Conservation (phyloP, 2,888 invertebrate genomes). For the Athetis lepigone region DNA sequence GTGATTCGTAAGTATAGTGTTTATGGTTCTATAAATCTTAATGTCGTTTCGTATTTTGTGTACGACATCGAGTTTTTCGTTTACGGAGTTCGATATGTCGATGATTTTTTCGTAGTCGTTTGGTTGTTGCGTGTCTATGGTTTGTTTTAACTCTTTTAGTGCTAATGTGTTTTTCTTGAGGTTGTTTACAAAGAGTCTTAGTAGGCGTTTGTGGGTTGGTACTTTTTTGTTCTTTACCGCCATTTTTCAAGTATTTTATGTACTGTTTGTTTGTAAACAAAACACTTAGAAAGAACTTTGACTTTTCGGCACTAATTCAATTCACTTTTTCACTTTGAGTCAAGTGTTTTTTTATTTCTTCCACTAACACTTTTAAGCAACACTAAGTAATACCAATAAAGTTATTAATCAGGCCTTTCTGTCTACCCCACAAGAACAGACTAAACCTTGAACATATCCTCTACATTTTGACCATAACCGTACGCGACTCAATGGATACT, state of each 20-base stretch:
- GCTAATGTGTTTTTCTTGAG: constrained; percentile 84
- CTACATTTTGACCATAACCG: constrained; percentile 45
- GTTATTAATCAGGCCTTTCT: constrained; percentile 3
- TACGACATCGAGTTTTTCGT: constrained; percentile 86
- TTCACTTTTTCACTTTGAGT: constrained; percentile 7
- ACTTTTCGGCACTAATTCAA: background rate
- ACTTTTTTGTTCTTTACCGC: constrained; percentile 70
- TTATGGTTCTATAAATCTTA: constrained; percentile 86
- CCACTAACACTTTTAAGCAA: background rate
- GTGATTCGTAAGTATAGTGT: constrained; percentile 86
- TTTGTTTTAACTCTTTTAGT: constrained; percentile 78
- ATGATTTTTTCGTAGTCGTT: constrained; percentile 77
- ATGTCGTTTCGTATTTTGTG: constrained; percentile 86
- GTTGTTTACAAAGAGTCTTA: constrained; percentile 77
- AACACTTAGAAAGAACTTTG: background rate
- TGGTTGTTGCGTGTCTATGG: constrained; percentile 73
- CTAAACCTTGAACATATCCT: constrained; percentile 12
- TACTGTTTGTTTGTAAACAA: background rate
- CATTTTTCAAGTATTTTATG: constrained; percentile 65
- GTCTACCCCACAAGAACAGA: constrained; percentile 15
- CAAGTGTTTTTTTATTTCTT: background rate
- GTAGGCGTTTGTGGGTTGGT: constrained; percentile 71
- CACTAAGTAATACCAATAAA: background rate
- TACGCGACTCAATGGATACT: constrained; percentile 32
- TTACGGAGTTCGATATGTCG: constrained; percentile 79